Evolutionary conservation across 2,888 invertebrate species (phyloP).

Genomic region (Cecidostiba fungosa): DNA sequence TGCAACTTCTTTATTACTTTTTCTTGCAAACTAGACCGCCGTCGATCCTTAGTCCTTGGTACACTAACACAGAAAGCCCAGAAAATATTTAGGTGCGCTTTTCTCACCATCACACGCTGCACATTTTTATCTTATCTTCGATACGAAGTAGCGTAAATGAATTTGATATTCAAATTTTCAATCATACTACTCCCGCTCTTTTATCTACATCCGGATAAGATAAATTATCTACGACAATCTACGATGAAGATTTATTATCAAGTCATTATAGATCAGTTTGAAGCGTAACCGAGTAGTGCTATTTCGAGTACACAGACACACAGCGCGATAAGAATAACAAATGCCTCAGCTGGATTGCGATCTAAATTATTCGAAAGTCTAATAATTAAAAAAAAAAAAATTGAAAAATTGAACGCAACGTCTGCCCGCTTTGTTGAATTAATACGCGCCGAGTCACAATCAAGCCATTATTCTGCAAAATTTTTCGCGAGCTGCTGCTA

Average conservation of each 20-base stretch:
- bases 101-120: background rate
- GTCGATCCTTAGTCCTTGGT: constrained; percentile 10
- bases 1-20: constrained; percentile 15
- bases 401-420: background rate
- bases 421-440: background rate
- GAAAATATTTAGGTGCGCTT: background rate
- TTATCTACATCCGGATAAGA: background rate
- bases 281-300: background rate
- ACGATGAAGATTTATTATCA: background rate
- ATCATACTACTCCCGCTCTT: background rate
- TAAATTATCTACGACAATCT: background rate
- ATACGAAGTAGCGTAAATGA: background rate
- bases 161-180: background rate
- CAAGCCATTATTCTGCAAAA: constrained; percentile 4
- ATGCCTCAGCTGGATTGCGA: background rate
- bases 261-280: background rate
- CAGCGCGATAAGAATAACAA: background rate
- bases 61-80: background rate
- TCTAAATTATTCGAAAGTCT: background rate
- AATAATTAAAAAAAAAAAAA: background rate
- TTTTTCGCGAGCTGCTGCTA: background rate
- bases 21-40: background rate
- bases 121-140: background rate
- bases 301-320: background rate
- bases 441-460: constrained; percentile 23